Evolutionary conservation across 53 echinoderm and acorn worm genomes (phyloP).

Genomic region (Astropecten irregularis): DNA sequence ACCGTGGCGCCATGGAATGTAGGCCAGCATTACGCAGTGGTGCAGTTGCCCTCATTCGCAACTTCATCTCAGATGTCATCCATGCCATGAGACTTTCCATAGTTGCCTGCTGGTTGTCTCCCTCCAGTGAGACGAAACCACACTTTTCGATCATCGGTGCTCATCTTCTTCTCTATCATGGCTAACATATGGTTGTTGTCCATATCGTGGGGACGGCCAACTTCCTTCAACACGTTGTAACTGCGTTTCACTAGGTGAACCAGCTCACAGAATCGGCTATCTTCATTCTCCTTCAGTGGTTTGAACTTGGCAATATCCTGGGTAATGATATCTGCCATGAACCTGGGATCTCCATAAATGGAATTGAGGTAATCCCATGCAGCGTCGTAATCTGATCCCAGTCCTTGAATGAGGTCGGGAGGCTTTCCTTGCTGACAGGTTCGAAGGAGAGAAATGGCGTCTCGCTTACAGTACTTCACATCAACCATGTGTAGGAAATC

Average conservation of each 20-base stretch:
- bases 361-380: slow-evolving; percentile 60
- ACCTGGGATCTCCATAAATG: slow-evolving; percentile 63
- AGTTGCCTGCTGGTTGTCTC: slow-evolving; percentile 13
- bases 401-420: slow-evolving; percentile 49
- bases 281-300: slow-evolving; percentile 57
- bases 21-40: no score
- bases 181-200: slow-evolving; percentile 65
- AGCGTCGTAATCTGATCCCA: slow-evolving; percentile 62
- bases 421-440: slow-evolving; percentile 63
- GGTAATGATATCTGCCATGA: slow-evolving; percentile 62
- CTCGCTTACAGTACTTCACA: slow-evolving; percentile 25
- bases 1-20: no score
- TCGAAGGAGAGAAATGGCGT: slow-evolving; percentile 61
- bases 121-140: slow-evolving; percentile 9
- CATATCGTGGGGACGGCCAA: slow-evolving; percentile 40
- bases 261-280: slow-evolving; percentile 67
- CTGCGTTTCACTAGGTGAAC: slow-evolving; percentile 63
- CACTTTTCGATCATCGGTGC: neutral
- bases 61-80: slow-evolving; percentile 63
- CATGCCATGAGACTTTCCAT: slow-evolving; percentile 35
- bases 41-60: slow-evolving; percentile 62
- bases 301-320: slow-evolving; percentile 59
- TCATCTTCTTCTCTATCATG: slow-evolving; percentile 30
- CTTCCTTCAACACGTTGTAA: slow-evolving; percentile 63
- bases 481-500: slow-evolving; percentile 64